These are phyloP conservation scores for Stenurella melanura DNA, from an alignment of 2,888 invertebrate genomes.

Conservation along the genomic window DNA sequence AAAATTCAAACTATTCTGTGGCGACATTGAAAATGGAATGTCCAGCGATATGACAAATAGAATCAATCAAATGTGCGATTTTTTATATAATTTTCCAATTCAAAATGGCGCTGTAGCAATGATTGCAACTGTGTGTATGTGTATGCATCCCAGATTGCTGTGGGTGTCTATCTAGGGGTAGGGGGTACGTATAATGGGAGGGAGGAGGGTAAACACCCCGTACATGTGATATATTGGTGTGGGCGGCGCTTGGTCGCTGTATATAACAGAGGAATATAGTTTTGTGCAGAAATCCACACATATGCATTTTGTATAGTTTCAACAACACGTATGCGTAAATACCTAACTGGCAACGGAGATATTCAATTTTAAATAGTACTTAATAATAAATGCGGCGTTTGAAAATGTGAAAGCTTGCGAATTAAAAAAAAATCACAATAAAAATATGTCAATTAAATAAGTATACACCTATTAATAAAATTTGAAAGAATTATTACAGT, in stretches of 20 bases:
- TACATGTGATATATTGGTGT: slow-evolving; percentile 65
- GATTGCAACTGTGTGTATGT: slow-evolving; percentile 58
- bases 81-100: slow-evolving; percentile 66
- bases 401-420: slow-evolving; percentile 6
- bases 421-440: neutral
- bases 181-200: slow-evolving; percentile 57
- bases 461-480: too few relatives aligned
- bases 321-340: slow-evolving; percentile 55
- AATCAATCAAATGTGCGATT: slow-evolving; percentile 48
- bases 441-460: too few relatives aligned
- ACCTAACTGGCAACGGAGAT: slow-evolving; percentile 48
- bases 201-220: slow-evolving; percentile 62
- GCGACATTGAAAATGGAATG: neutral
- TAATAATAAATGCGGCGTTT: neutral
- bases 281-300: slow-evolving; percentile 61
- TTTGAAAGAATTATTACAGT: too few relatives aligned
- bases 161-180: slow-evolving; percentile 60
- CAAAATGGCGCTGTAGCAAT: slow-evolving; percentile 64
- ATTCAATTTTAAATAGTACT: slow-evolving; percentile 20
- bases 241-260: slow-evolving; percentile 66
- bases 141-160: slow-evolving; percentile 57
- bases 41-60: slow-evolving; percentile 34
- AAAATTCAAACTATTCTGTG: neutral
- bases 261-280: slow-evolving; percentile 67
- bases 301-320: slow-evolving; percentile 56